Evolutionary conservation across 2,888 invertebrate species (phyloP).

Genomic region (Cordilura impudica): DNA sequence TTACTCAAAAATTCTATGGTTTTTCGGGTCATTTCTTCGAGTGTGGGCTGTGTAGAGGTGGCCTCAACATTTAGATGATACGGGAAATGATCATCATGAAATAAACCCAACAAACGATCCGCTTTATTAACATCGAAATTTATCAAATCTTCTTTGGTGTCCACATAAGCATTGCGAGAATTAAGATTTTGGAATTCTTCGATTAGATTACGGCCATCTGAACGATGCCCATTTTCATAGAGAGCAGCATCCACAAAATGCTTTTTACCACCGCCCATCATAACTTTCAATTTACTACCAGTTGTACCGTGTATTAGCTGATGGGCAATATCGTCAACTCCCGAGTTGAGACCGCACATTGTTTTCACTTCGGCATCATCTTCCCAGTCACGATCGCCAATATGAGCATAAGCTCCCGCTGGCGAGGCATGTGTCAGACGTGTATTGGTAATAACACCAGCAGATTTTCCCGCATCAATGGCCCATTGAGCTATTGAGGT

Average conservation of each 20-base stretch:
- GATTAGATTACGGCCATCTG: constrained; percentile 83
- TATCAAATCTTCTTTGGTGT: too few relatives aligned
- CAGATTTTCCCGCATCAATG: constrained; percentile 80
- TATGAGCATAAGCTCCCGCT: constrained; percentile 82
- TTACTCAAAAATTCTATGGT: constrained; percentile 82
- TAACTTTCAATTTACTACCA: constrained; percentile 85
- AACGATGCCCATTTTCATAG: constrained; percentile 80
- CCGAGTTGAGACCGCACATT: constrained; percentile 19
- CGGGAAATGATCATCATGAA: constrained; percentile 68
- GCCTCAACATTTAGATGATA: constrained; percentile 71
- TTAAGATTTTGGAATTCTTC: constrained; percentile 80
- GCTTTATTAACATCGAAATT: neutral
- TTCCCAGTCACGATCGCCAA: constrained; percentile 85
- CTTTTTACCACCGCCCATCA: constrained; percentile 85
- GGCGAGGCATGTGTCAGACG: constrained; percentile 90
- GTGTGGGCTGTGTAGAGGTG: constrained; percentile 65
- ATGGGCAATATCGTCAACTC: constrained; percentile 85
- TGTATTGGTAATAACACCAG: constrained; percentile 87
- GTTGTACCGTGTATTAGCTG: constrained; percentile 84
- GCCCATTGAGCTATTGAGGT: constrained; percentile 85
- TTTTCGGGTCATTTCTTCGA: constrained; percentile 84
- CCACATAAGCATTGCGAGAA: constrained; percentile 75
- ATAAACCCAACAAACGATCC: constrained; percentile 80
- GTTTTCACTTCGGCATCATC: constrained; percentile 80
- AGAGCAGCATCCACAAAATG: too few relatives aligned